These are phyloP conservation scores for Datnioides undecimradiatus DNA, from an alignment of 2,113 vertebrate genomes.

Conservation along the genomic window DNA sequence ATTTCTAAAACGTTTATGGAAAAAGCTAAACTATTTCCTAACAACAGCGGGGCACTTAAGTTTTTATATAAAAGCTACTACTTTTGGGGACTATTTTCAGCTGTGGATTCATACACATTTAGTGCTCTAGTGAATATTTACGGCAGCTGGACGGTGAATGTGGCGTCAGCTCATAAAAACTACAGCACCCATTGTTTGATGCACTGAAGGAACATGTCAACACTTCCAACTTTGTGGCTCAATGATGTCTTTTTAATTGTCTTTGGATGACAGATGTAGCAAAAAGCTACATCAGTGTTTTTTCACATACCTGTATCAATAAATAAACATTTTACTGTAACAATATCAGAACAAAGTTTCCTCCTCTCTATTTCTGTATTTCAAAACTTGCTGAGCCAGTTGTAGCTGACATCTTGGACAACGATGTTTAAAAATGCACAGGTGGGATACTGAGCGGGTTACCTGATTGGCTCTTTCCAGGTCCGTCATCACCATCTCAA, in stretches of 20 bases:
- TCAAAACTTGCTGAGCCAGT: background rate
- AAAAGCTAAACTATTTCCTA: background rate
- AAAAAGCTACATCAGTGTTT: too few species aligned
- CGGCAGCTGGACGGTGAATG: background rate
- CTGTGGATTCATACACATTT: background rate
- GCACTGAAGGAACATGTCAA: slow-evolving; percentile 4
- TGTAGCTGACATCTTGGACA: background rate
- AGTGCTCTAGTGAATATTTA: slow-evolving; percentile 9
- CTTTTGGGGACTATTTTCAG: slow-evolving; percentile 32
- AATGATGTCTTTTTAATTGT: background rate
- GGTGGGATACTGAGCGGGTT: slow-evolving; percentile 36
- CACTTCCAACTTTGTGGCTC: background rate
- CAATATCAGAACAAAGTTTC: background rate
- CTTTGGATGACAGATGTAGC: background rate
- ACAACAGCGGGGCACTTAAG: background rate
- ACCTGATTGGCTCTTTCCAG: slow-evolving; percentile 99
- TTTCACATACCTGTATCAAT: background rate
- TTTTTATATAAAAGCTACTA: background rate
- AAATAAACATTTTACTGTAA: background rate
- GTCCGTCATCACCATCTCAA: slow-evolving; percentile 99
- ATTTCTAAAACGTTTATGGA: background rate
- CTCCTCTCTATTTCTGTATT: background rate
- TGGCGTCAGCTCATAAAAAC: slow-evolving; percentile 1
- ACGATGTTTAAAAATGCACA: background rate
- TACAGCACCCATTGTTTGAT: background rate